Conservation (phyloP, 92 coral and sea anemone species). For the Bergia sp. region DNA sequence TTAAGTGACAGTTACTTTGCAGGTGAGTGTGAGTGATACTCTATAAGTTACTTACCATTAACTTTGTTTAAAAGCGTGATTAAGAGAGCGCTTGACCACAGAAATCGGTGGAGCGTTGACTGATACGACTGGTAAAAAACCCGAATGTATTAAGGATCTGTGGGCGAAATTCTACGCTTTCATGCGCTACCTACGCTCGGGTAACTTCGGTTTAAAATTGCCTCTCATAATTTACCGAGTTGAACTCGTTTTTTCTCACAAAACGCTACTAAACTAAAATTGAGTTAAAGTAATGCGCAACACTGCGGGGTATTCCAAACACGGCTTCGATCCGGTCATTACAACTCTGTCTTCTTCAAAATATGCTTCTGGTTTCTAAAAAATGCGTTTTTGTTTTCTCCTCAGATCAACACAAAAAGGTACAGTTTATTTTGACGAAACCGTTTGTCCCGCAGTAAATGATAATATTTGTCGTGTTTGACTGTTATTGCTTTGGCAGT, state of each 20-base stretch:
- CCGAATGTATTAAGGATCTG: slow-evolving; percentile 1
- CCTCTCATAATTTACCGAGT: background rate
- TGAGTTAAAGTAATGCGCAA: background rate
- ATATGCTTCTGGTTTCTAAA: background rate
- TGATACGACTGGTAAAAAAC: background rate
- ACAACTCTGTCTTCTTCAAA: slow-evolving; percentile 3
- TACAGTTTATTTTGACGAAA: background rate
- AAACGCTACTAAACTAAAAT: slow-evolving; percentile 17
- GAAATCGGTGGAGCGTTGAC: slow-evolving; percentile 30
- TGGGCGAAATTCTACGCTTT: slow-evolving; percentile 20
- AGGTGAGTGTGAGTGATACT: slow-evolving; percentile 22
- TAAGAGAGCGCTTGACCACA: slow-evolving; percentile 10
- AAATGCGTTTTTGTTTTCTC: background rate
- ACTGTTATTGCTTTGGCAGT: slow-evolving; percentile 4
- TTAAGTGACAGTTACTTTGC: slow-evolving; percentile 28
- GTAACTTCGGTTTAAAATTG: slow-evolving; percentile 15
- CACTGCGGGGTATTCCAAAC: slow-evolving; percentile 33
- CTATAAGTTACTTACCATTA: background rate
- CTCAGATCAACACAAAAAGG: background rate
- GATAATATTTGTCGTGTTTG: slow-evolving; percentile 17
- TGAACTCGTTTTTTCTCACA: slow-evolving; percentile 4
- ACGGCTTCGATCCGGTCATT: slow-evolving; percentile 6
- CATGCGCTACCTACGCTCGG: slow-evolving; percentile 9
- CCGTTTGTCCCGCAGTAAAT: slow-evolving; percentile 15
- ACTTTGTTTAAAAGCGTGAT: background rate